phyloP scores from a whole-genome alignment of 2,113 vertebrate species.

The Neolamprologus brichardi region DNA sequence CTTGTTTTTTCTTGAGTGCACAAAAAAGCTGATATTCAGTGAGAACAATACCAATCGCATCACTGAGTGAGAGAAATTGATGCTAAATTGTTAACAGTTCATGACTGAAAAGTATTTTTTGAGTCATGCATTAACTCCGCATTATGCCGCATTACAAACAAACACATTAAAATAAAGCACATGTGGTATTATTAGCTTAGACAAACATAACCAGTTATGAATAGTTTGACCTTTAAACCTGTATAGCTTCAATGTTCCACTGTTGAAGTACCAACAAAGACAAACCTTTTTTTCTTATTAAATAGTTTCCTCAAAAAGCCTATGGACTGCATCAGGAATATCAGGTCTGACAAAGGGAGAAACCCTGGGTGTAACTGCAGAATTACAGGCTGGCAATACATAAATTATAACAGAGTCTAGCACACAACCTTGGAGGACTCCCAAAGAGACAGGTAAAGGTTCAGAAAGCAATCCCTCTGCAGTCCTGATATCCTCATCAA shows the following conservation, averaged over 20 bases:
- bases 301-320: background rate
- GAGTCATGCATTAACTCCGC: background rate
- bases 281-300: background rate
- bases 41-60: background rate
- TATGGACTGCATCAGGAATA: background rate
- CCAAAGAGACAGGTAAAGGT: slow-evolving; percentile 35
- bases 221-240: background rate
- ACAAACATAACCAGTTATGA: background rate
- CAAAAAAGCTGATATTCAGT: background rate
- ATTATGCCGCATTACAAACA: background rate
- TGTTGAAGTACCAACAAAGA: background rate
- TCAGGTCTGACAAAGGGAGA: background rate
- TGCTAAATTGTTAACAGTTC: background rate
- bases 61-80: background rate
- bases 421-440: slow-evolving; percentile 26
- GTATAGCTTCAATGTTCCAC: background rate
- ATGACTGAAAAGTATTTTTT: background rate
- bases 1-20: background rate
- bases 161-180: background rate
- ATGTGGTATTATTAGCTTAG: background rate
- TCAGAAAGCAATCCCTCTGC: slow-evolving; percentile 28
- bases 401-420: background rate
- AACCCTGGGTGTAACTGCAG: slow-evolving; percentile 5
- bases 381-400: background rate
- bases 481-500: slow-evolving; percentile 9